Evolutionary conservation across 2,888 invertebrate genomes (phyloP).

Genomic region (Selenia dentaria): DNA sequence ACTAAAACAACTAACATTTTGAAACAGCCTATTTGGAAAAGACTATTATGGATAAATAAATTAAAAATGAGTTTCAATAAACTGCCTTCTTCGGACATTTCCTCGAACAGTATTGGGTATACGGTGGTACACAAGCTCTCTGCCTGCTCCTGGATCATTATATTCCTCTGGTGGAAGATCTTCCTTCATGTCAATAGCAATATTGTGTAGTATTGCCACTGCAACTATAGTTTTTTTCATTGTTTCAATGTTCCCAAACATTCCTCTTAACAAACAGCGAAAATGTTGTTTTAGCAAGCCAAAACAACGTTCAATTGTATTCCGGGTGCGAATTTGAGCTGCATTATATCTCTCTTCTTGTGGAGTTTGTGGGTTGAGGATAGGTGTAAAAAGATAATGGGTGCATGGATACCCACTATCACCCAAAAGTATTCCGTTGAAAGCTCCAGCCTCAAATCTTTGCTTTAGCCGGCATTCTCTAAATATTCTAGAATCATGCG

Average conservation of each 20-base stretch:
- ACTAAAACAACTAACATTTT: too few species aligned
- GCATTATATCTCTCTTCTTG: constrained; percentile 28
- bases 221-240: constrained; percentile 12
- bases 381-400: constrained; percentile 16
- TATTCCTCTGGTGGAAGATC: too few species aligned
- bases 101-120: too few species aligned
- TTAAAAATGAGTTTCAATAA: too few species aligned
- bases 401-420: constrained; percentile 12
- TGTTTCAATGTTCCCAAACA: not conserved
- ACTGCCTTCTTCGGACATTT: too few species aligned
- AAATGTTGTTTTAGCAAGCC: not conserved
- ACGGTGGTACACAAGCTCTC: too few species aligned
- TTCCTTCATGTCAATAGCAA: constrained; percentile 13
- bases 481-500: constrained; percentile 33
- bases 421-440: constrained; percentile 6
- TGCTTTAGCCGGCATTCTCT: constrained; percentile 19
- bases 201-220: constrained; percentile 16
- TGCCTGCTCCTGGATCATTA: too few species aligned
- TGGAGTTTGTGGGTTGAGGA: constrained; percentile 11
- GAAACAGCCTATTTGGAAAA: too few species aligned
- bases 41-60: too few species aligned
- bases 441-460: constrained; percentile 18
- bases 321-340: constrained; percentile 27
- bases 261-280: not conserved
- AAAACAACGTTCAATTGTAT: constrained; percentile 8